Evolutionary conservation across 2,797 vertebrate genomes (phyloP).

Genomic region (Petrocephalus sullivani): DNA sequence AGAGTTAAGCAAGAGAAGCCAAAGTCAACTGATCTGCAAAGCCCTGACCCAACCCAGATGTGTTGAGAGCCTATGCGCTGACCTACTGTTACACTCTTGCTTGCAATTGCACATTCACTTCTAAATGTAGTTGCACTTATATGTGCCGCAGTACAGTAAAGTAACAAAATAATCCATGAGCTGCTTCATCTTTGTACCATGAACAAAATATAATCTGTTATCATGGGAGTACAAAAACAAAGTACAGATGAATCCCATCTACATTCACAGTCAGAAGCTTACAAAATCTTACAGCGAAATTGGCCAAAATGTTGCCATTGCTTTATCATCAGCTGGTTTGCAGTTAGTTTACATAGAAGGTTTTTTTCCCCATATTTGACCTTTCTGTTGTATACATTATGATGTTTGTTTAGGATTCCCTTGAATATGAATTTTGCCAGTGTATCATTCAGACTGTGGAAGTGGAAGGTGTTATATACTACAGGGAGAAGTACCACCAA

Average conservation of each 20-base stretch:
- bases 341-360: background rate
- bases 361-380: background rate
- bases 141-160: background rate
- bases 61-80: background rate
- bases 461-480: slow-evolving; percentile 8
- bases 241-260: background rate
- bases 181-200: background rate
- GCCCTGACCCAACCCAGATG: slow-evolving; percentile 19
- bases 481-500: background rate
- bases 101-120: slow-evolving; percentile 10
- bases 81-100: slow-evolving; percentile 4
- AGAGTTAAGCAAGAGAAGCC: background rate
- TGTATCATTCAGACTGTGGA: background rate
- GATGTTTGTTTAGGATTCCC: background rate
- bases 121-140: background rate
- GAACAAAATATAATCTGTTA: background rate
- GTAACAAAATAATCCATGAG: background rate
- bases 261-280: background rate
- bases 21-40: slow-evolving; percentile 11
- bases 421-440: background rate
- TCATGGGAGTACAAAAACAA: background rate
- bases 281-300: background rate
- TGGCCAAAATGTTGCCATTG: background rate
- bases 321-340: background rate
- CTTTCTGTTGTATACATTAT: background rate